Conservation (phyloP, 2,888 invertebrate species). For the Glaucopsyche alexis region DNA sequence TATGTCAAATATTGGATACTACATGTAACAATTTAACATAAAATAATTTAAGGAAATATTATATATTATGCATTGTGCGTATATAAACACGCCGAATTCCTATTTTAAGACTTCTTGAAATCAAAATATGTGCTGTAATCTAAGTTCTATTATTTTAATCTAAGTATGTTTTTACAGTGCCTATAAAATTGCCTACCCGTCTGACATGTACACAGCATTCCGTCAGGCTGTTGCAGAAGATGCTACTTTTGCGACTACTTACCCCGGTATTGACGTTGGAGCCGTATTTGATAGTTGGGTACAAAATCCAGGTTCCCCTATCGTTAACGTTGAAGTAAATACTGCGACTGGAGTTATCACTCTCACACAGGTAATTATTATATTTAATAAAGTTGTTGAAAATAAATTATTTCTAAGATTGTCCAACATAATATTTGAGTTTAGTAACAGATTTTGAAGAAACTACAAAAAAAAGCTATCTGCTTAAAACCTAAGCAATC, state of each 20-base stretch:
- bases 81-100: too few relatives aligned
- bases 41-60: too few relatives aligned
- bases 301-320: conserved; percentile 80
- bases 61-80: too few relatives aligned
- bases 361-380: conserved; percentile 60
- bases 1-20: too few relatives aligned
- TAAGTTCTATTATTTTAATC: too few relatives aligned
- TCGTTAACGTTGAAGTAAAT: conserved; percentile 73
- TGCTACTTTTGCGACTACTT: conserved; percentile 47
- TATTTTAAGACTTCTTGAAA: too few relatives aligned
- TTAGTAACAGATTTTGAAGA: not conserved
- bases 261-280: conserved; percentile 54
- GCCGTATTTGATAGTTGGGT: conserved; percentile 81
- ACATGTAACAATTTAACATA: too few relatives aligned
- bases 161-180: conserved; percentile 47
- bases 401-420: not conserved
- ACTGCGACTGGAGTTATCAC: conserved; percentile 51
- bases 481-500: not conserved
- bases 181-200: conserved; percentile 60
- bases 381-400: not conserved
- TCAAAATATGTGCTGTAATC: too few relatives aligned
- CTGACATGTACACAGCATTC: conserved; percentile 60
- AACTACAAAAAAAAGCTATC: not conserved
- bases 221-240: conserved; percentile 56
- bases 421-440: not conserved